Conservation (phyloP, 2,888 invertebrate species). For the Apantesis nais region DNA sequence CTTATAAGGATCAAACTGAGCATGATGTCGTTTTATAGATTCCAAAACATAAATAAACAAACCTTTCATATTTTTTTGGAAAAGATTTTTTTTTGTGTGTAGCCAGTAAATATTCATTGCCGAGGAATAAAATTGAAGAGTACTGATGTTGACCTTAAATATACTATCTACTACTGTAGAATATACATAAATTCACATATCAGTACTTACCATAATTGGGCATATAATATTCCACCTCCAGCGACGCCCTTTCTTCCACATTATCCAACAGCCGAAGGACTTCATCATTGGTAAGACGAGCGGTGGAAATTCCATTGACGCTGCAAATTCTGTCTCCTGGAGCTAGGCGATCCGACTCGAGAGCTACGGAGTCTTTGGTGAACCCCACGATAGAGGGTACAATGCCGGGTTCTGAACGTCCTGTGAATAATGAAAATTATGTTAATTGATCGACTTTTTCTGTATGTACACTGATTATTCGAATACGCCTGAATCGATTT, state of each 20-base stretch:
- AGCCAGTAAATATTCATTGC: too few species aligned
- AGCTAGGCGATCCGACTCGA: conserved; percentile 90
- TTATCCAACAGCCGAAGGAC: conserved; percentile 90
- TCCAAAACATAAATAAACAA: too few species aligned
- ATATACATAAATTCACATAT: neutral
- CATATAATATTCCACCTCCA: conserved; percentile 94
- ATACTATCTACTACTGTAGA: neutral
- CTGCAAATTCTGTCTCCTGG: conserved; percentile 93
- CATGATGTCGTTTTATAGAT: too few species aligned
- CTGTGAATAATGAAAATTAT: conserved; percentile 66
- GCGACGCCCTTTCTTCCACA: conserved; percentile 89
- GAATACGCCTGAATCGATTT: too few species aligned
- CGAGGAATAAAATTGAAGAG: neutral
- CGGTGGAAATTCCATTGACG: conserved; percentile 92
- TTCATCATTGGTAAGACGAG: conserved; percentile 91
- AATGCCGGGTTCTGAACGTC: conserved; percentile 88
- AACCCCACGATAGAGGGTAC: conserved; percentile 89
- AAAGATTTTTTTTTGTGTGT: too few species aligned
- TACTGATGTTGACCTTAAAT: neutral
- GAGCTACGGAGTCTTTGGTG: conserved; percentile 89
- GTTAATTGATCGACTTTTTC: too few species aligned
- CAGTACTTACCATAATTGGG: conserved; percentile 91
- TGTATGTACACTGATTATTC: too few species aligned
- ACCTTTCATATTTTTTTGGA: too few species aligned
- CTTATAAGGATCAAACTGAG: too few species aligned